Evolutionary conservation across 2,797 vertebrate genomes (phyloP).

Genomic region (Psittacula echo): DNA sequence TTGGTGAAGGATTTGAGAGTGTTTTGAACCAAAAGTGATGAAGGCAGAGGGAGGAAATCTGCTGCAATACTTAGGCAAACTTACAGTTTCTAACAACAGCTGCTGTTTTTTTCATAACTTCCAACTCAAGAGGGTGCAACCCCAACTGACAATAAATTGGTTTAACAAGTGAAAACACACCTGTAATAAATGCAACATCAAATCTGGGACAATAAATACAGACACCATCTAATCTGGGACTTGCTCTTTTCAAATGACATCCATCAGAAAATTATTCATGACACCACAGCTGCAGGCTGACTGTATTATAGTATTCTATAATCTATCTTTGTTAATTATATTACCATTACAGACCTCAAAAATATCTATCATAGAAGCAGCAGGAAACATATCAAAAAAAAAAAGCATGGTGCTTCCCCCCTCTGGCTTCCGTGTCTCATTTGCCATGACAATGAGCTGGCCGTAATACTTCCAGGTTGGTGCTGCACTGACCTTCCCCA

Average conservation of each 20-base stretch:
- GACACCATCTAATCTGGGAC: background rate
- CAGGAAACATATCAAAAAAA: background rate
- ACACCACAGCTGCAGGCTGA: background rate
- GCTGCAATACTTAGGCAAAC: background rate
- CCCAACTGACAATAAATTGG: background rate
- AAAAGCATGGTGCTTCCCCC: background rate
- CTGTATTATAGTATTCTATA: background rate
- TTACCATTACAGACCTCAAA: background rate
- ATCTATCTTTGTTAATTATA: background rate
- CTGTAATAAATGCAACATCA: background rate
- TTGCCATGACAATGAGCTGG: background rate
- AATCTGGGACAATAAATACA: background rate
- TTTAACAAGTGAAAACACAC: background rate
- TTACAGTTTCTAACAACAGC: background rate
- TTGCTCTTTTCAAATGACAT: background rate
- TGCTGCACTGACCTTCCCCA: background rate
- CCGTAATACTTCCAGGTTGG: background rate
- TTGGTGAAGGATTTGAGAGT: background rate
- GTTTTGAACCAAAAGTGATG: background rate
- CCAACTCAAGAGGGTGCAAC: background rate
- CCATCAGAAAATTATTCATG: background rate
- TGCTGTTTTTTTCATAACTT: background rate
- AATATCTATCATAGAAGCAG: background rate
- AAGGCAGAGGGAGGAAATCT: background rate
- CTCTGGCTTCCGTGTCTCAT: background rate